Evolutionary conservation across 2,888 invertebrate genomes (phyloP).

Genomic region (Liposcelis brunnea): DNA sequence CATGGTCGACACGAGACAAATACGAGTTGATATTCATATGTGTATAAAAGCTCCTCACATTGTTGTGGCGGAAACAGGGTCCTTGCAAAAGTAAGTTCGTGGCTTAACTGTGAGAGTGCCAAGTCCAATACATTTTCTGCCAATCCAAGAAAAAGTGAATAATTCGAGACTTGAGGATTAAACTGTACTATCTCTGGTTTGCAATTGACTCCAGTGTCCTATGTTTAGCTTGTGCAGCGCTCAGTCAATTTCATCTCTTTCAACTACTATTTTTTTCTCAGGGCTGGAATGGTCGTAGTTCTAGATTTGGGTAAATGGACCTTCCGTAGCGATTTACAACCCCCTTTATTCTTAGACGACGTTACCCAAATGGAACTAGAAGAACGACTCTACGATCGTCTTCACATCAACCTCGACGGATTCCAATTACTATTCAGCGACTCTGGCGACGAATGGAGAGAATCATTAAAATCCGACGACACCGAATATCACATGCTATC

Average conservation of each 20-base stretch:
- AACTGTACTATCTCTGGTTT: too few relatives aligned
- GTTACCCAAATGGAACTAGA: constrained; percentile 69
- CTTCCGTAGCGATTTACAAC: constrained; percentile 56
- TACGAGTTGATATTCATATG: constrained; percentile 1
- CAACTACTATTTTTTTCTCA: constrained; percentile 21
- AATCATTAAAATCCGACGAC: constrained; percentile 47
- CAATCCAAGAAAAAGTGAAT: too few relatives aligned
- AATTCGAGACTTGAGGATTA: too few relatives aligned
- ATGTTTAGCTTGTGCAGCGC: too few relatives aligned
- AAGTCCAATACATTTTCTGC: too few relatives aligned
- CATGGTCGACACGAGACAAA: too few relatives aligned
- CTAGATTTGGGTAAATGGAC: constrained; percentile 52
- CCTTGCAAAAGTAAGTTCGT: constrained; percentile 39
- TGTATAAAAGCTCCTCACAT: constrained; percentile 60
- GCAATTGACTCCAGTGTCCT: too few relatives aligned
- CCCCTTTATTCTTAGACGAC: constrained; percentile 47
- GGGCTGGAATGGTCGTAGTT: constrained; percentile 51
- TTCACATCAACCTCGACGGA: constrained; percentile 49
- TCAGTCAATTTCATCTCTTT: too few relatives aligned
- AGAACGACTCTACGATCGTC: constrained; percentile 58
- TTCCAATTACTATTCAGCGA: constrained; percentile 42
- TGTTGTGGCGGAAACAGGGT: constrained; percentile 57
- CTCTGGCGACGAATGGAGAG: constrained; percentile 55
- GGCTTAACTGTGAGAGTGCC: not conserved
- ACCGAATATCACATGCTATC: constrained; percentile 59